Evolutionary conservation across 1,140 invertebrate genomes (phyloP), one percentile per base, ranked within the genome.

Genomic region (Psilanteris sp.): DNA sequence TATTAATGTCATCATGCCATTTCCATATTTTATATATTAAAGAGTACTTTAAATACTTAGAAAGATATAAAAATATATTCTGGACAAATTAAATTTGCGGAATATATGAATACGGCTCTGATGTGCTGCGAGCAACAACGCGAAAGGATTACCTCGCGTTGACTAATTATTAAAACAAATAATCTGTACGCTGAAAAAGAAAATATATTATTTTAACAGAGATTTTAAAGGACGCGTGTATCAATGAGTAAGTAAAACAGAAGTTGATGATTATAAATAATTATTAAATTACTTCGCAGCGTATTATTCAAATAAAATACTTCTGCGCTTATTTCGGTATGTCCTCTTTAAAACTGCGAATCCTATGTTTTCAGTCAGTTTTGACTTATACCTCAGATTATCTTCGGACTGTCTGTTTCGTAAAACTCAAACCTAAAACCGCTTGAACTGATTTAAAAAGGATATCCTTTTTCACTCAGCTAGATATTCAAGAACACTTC

Each of bases 381-480:
- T 61, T 61, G 67, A 71, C 55, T 71, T 71, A 71, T 71, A 57
- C 31, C 27, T 54, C 29, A 26, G 59, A 74, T 74, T 74, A 74
- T 74, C 52, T 73, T 72, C 36, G 52, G 43, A 59, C 70, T 72
- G 55, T 72, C 55, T 62, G 57, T 36, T 34, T 34, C 41, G 57
- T 41, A 34, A 64, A 72, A 72, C 34, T 62, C 50, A 41, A 61
- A 72, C 41, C 34, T 57, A 57, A 64, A 57, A 57, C 68, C 68
- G 68, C 48, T 64, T 64, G 68, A 72, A 72, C 68, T 72, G 68
- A 64, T 72, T 72, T 72, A 48, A 72, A 72, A 72, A 64, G 57
- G 68, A 72, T 64, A 72, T 61, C 31, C 41, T 57, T 64, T 57
- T 57, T 72, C 68, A 72, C 57, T 72, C 68, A 34, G 48, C 57